A percentile compares a stretch with the other conserved stretches of the same genome.
These are phyloP conservation scores for Cosmia trapezina DNA, from an alignment of 2,888 invertebrate genomes.

Conservation along the genomic window DNA sequence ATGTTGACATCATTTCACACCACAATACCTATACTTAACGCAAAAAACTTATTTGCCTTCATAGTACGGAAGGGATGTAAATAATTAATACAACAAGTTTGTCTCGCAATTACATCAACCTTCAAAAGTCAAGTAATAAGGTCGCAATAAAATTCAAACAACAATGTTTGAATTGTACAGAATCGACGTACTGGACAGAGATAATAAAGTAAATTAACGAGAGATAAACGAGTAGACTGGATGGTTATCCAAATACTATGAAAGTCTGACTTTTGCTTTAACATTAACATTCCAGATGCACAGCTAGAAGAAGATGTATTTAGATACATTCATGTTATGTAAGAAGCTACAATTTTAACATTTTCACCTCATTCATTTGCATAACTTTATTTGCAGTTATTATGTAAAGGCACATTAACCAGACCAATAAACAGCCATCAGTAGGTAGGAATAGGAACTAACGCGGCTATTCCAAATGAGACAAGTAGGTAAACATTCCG, in stretches of 20 bases:
- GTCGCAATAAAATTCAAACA: too few species aligned
- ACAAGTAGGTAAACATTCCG: slow-evolving; percentile 60
- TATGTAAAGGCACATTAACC: slow-evolving; percentile 43
- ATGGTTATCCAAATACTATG: background rate
- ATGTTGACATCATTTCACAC: slow-evolving; percentile 3
- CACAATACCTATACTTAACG: too few species aligned
- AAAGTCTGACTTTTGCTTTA: background rate
- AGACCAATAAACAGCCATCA: slow-evolving; percentile 40
- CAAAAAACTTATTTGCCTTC: background rate
- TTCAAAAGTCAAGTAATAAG: too few species aligned
- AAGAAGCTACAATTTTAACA: slow-evolving; percentile 1
- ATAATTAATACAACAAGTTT: background rate
- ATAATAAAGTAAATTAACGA: background rate
- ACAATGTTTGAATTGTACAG: too few species aligned
- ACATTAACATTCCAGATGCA: background rate
- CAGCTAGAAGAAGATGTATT: background rate
- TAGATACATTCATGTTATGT: background rate
- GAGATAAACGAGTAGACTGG: background rate
- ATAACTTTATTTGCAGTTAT: slow-evolving; percentile 42
- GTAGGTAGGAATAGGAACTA: slow-evolving; percentile 50
- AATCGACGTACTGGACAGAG: too few species aligned
- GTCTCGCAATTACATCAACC: background rate
- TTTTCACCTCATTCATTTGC: slow-evolving; percentile 23
- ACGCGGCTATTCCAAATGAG: slow-evolving; percentile 52
- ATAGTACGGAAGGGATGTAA: background rate